Evolutionary conservation across 2,888 invertebrate genomes (phyloP).

Genomic region (Microplitis manilae): DNA sequence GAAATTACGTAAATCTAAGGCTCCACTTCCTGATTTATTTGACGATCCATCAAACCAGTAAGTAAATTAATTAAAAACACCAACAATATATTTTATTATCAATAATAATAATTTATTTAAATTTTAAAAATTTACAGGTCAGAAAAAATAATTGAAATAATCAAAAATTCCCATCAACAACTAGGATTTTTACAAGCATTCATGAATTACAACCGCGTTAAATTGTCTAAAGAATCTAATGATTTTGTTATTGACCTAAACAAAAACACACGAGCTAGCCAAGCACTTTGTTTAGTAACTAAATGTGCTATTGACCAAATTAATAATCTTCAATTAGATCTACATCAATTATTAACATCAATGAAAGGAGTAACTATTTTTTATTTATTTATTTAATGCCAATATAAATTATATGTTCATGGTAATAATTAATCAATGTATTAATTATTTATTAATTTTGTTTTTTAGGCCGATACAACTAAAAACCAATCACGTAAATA

Average conservation of each 20-base stretch:
- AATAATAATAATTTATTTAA: not conserved
- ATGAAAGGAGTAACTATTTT: slow-evolving; percentile 41
- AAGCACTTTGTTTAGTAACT: slow-evolving; percentile 47
- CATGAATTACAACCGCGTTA: slow-evolving; percentile 50
- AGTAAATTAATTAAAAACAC: slow-evolving; percentile 26
- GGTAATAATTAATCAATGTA: not conserved
- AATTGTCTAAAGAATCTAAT: slow-evolving; percentile 43
- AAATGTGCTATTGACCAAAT: slow-evolving; percentile 50
- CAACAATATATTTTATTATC: not conserved
- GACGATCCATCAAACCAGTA: not conserved
- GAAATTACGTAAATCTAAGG: slow-evolving; percentile 17
- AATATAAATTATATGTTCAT: not conserved
- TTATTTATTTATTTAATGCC: not conserved
- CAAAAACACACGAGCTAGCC: slow-evolving; percentile 51
- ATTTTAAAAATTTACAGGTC: slow-evolving; percentile 26
- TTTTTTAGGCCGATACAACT: slow-evolving; percentile 9
- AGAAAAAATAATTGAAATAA: slow-evolving; percentile 37
- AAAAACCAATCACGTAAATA: not conserved
- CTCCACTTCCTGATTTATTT: not conserved
- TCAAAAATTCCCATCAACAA: slow-evolving; percentile 47
- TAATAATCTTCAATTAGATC: slow-evolving; percentile 42
- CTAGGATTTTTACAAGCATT: slow-evolving; percentile 53
- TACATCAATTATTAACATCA: slow-evolving; percentile 43
- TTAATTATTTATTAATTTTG: not conserved
- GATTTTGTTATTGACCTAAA: slow-evolving; percentile 53